Conservation (phyloP, 2,888 invertebrate species). For the Thumatha senex region DNA sequence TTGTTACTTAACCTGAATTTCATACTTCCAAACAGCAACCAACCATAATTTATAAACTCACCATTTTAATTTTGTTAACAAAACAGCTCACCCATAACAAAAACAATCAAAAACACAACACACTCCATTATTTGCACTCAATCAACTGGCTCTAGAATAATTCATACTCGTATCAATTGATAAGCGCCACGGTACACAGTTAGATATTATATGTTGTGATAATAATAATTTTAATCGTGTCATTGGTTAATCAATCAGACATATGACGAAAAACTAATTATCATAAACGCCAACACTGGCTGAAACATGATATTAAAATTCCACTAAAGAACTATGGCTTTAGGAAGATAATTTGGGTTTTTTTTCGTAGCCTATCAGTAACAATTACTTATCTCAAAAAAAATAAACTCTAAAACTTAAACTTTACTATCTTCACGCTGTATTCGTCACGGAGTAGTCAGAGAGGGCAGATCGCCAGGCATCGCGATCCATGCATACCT, state of each 20-base stretch:
- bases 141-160: constrained; percentile 36
- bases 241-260: constrained; percentile 41
- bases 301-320: background rate
- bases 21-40: too few species aligned
- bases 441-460: too few species aligned
- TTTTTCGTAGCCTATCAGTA: too few species aligned
- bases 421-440: too few species aligned
- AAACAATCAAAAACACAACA: constrained; percentile 28
- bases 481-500: too few species aligned
- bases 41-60: constrained; percentile 1
- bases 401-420: too few species aligned
- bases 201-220: constrained; percentile 60
- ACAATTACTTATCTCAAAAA: too few species aligned
- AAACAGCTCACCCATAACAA: constrained; percentile 27
- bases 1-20: too few species aligned
- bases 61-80: constrained; percentile 33
- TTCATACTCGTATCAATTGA: constrained; percentile 49
- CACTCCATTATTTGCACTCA: constrained; percentile 17
- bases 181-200: constrained; percentile 61
- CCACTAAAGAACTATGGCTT: background rate
- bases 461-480: too few species aligned
- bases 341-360: too few species aligned
- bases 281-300: constrained; percentile 14
- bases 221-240: constrained; percentile 50
- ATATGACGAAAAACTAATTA: constrained; percentile 40